Evolutionary conservation across 1,140 invertebrate species (phyloP).

Genomic region (Ceratosolen fusciceps): DNA sequence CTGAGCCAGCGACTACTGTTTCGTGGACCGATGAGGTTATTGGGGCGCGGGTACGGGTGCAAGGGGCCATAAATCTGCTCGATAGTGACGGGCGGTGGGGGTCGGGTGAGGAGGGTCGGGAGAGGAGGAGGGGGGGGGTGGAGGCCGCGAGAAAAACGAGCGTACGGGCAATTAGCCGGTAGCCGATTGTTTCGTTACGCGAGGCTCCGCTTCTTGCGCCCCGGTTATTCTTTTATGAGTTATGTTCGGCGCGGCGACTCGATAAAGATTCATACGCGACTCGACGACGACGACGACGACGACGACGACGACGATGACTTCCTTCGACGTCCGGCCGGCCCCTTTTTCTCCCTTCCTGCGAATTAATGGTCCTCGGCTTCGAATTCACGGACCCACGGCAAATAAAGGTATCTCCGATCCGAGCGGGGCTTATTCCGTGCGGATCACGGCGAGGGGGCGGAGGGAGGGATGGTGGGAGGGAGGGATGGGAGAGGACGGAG

Average conservation of each 20-base stretch:
- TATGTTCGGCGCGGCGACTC: not conserved
- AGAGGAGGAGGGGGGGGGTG: conserved; percentile 12
- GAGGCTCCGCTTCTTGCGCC: not conserved
- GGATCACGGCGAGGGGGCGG: no score
- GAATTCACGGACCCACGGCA: not conserved
- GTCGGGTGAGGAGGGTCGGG: no score
- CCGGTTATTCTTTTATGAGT: conserved; percentile 37
- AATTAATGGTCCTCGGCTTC: conserved; percentile 21
- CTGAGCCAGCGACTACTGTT: conserved; percentile 14
- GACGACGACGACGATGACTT: no score
- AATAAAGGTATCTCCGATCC: not conserved
- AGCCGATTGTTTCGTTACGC: not conserved
- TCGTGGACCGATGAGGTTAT: no score
- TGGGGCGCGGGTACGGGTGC: no score
- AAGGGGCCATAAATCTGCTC: conserved; percentile 34
- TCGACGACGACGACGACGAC: no score
- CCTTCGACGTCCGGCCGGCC: not conserved
- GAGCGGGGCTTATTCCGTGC: no score
- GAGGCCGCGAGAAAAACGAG: conserved; percentile 50
- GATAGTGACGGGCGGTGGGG: no score
- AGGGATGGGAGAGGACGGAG: not conserved
- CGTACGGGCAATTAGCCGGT: conserved; percentile 43
- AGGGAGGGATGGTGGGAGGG: not conserved
- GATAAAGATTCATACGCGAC: not conserved
- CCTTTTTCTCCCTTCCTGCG: not conserved